A percentile compares a stretch with the other conserved stretches of the same genome.
phyloP scores from a whole-genome alignment of 2,888 invertebrate species.

The Nysson spinosus region DNA sequence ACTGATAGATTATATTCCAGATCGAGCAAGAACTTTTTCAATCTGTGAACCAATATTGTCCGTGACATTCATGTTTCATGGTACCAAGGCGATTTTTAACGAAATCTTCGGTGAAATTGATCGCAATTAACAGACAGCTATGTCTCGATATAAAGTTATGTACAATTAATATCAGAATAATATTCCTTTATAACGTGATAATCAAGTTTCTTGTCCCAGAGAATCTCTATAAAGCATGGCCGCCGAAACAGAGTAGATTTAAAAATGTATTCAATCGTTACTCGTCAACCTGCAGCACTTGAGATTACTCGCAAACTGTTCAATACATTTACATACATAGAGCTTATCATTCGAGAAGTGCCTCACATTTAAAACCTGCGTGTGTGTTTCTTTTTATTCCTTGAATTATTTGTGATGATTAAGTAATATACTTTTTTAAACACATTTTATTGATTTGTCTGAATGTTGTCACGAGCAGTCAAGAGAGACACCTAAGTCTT shows the following conservation, averaged over 20 bases:
- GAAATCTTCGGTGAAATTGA: too few species aligned
- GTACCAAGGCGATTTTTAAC: constrained; percentile 26
- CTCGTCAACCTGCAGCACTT: constrained; percentile 20
- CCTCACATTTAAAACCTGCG: constrained; percentile 38
- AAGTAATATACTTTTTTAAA: constrained; percentile 49
- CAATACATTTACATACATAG: constrained; percentile 38
- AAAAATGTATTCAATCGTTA: constrained; percentile 28
- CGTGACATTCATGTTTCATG: constrained; percentile 15
- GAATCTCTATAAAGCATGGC: constrained; percentile 23
- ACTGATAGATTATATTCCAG: constrained; percentile 9
- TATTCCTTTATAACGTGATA: constrained; percentile 31
- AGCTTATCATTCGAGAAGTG: constrained; percentile 40
- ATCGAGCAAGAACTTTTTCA: constrained; percentile 5
- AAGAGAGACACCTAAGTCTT: constrained; percentile 52
- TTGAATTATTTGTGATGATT: constrained; percentile 35
- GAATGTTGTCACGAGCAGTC: constrained; percentile 47
- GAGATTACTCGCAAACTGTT: constrained; percentile 30
- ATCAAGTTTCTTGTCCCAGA: constrained; percentile 38
- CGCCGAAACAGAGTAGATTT: constrained; percentile 30
- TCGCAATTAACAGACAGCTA: constrained; percentile 41
- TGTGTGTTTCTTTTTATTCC: constrained; percentile 8
- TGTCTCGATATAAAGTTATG: constrained; percentile 46
- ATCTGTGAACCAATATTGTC: constrained; percentile 11
- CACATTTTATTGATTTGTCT: constrained; percentile 47
- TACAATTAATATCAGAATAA: constrained; percentile 53